Base-by-base conservation (phyloP, 2,797 vertebrate species). In the Protosalanx chinensis region DNA sequence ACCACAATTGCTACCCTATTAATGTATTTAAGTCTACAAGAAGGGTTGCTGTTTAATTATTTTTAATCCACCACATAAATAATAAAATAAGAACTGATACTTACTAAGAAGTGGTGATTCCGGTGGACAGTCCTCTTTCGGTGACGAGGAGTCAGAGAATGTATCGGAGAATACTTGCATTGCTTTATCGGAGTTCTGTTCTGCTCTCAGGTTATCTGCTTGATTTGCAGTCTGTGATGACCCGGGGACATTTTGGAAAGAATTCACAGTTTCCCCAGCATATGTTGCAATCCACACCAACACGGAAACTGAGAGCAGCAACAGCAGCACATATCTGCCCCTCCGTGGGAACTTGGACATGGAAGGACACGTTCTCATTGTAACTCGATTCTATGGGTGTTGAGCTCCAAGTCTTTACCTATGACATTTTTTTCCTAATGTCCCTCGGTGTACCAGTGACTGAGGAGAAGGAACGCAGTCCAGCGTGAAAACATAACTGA, bases 51-150 rank as follows among this genome's bases (percentile, higher is more conserved):
- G 10, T 46, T 46, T 12, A 13, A 46, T 1, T 46, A 46, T 27
- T 1, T 27, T 27, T 1, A 27, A 27, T 27, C 35, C 6, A 4
- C 23, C 35, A 12, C 37, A 41, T 23, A 46, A 41, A 73, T 75
- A 67, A 35, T 41, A 23, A 69, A 29, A 6, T 3, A 1, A n/a
- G 1, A 51, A 65, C 64, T 27, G 23, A 8, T 71, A 95, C 97
- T 96, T 88, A 98, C 97, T 79, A 41, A 98, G 87, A 73, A 96
- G 75, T 0, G 95, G 94, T 46, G 97, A 97, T 29, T 87, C 5
- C 41, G 82, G 3, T 4, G 95, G 93, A 68, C 97, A 99, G 27
- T 49, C 63, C 6, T 7, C 70, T 72, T 79, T 87, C 1, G 74
- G 59, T 29, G 72, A 1, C 23, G 20, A 62, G 13, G 73, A 74